Evolutionary conservation across 2,888 invertebrate genomes (phyloP).

Genomic region (Ephialtes manifestator): DNA sequence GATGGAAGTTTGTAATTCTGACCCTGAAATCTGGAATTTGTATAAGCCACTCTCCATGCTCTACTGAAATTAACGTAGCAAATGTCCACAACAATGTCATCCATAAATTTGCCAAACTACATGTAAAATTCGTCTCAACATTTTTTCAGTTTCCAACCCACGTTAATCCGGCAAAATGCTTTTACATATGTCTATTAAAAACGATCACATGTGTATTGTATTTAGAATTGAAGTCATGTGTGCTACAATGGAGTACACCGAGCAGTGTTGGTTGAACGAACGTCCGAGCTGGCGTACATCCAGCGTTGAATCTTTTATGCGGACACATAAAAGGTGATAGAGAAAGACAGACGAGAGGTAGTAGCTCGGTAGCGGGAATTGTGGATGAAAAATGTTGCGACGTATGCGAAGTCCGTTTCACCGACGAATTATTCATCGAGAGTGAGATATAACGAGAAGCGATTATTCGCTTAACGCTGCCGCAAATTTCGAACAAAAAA

Average conservation of each 20-base stretch:
- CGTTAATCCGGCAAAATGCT: neutral
- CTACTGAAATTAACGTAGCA: neutral
- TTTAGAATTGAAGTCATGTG: neutral
- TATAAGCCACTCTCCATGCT: neutral
- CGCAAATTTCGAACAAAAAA: constrained; percentile 38
- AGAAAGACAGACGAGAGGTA: constrained; percentile 13
- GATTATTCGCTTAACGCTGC: constrained; percentile 56
- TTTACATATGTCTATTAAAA: neutral
- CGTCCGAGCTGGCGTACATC: constrained; percentile 59
- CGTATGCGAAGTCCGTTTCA: constrained; percentile 35
- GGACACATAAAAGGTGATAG: constrained; percentile 32
- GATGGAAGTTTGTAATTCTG: neutral
- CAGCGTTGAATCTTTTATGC: constrained; percentile 64
- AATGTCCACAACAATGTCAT: neutral
- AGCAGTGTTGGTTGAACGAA: constrained; percentile 30
- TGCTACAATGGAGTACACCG: neutral
- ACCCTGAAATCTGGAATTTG: neutral
- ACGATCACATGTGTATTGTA: constrained; percentile 13
- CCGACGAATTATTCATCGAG: constrained; percentile 59
- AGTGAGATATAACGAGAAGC: constrained; percentile 55
- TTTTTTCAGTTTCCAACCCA: neutral
- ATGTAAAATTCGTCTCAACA: neutral
- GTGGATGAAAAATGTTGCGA: constrained; percentile 48
- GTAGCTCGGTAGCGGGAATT: constrained; percentile 6
- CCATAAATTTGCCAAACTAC: neutral